A percentile compares a stretch with the other conserved stretches of the same genome.
Conservation (phyloP, 2,113 vertebrate species). For the Malurus alboscapulatus region DNA sequence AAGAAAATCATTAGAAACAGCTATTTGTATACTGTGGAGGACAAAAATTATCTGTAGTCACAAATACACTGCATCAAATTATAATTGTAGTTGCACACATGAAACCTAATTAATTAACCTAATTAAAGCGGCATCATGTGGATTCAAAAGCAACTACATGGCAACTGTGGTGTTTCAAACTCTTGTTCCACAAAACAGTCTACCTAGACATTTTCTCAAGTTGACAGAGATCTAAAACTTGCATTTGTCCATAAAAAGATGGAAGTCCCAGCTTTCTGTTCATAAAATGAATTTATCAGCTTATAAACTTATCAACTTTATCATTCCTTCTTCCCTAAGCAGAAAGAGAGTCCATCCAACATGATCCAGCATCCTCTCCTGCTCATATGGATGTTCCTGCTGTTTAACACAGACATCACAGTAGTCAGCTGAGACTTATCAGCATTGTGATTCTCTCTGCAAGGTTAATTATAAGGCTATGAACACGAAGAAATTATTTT, state of each 20-base stretch:
- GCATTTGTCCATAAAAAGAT: neutral
- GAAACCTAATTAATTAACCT: conserved; percentile 12
- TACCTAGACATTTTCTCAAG: neutral
- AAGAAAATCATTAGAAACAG: neutral
- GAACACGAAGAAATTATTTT: neutral
- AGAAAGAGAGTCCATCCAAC: neutral
- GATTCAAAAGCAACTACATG: neutral
- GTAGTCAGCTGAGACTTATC: neutral
- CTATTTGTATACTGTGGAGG: conserved; percentile 7
- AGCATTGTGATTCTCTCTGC: neutral
- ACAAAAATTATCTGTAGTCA: neutral
- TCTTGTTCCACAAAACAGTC: neutral
- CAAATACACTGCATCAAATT: neutral
- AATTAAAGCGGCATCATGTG: neutral
- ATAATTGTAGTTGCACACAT: neutral
- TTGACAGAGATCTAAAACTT: neutral
- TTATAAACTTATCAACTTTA: neutral
- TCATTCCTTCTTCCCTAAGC: neutral
- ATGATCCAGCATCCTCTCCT: neutral
- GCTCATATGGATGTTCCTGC: neutral
- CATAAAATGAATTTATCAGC: neutral
- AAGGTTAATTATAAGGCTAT: neutral
- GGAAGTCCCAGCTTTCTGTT: neutral
- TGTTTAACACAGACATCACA: neutral
- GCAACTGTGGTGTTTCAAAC: neutral